Percentiles rank a stretch among this genome's conserved stretches.
phyloP scores from a whole-genome alignment of 2,888 invertebrate genomes.

The Teleiodes luculella region DNA sequence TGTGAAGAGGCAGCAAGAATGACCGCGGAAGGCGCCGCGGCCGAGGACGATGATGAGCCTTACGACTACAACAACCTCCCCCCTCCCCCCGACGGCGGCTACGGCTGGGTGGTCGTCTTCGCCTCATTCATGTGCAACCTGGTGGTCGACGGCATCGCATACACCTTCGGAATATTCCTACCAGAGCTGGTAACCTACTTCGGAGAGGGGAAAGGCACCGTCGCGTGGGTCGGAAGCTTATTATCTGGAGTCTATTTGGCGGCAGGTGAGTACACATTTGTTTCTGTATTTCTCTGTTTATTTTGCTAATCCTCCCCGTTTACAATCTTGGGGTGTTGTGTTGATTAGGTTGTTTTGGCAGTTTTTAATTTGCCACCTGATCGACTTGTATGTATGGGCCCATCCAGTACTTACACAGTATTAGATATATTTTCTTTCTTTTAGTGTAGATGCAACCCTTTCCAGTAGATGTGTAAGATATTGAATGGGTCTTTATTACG shows the following conservation, averaged over 20 bases:
- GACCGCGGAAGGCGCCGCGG: slow-evolving; percentile 81
- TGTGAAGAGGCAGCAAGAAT: slow-evolving; percentile 90
- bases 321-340: not conserved
- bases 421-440: not conserved
- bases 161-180: slow-evolving; percentile 84
- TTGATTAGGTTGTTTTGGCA: too few relatives aligned
- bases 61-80: slow-evolving; percentile 84
- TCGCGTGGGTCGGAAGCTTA: slow-evolving; percentile 64
- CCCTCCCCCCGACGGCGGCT: slow-evolving; percentile 91
- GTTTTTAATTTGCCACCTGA: too few relatives aligned
- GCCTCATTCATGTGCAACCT: slow-evolving; percentile 96
- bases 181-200: slow-evolving; percentile 66
- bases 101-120: slow-evolving; percentile 94
- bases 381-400: too few relatives aligned
- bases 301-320: not conserved
- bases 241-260: slow-evolving; percentile 97
- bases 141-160: slow-evolving; percentile 96
- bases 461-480: not conserved
- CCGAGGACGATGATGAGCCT: slow-evolving; percentile 79
- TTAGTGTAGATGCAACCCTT: not conserved
- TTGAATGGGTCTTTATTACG: not conserved
- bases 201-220: slow-evolving; percentile 2
- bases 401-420: too few relatives aligned
- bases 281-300: slow-evolving; percentile 1
- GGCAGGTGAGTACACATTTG: slow-evolving; percentile 82